Evolutionary conservation across 2,113 vertebrate species (phyloP), one percentile per base, ranked within the genome.

Genomic region (Pavo muticus): DNA sequence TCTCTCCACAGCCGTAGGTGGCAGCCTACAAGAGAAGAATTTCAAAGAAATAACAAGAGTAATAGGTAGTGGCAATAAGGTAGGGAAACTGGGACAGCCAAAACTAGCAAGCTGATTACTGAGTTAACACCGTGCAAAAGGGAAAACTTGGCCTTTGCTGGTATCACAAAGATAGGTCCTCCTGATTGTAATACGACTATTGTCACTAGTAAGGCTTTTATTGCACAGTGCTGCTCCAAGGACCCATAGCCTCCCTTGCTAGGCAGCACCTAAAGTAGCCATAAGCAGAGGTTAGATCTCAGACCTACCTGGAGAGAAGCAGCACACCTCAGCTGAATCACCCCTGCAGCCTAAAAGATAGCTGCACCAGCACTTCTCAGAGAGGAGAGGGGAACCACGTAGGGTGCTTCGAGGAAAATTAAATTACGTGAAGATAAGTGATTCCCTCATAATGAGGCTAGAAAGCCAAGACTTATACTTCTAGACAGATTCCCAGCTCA

Each of bases 11-110:
- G 93, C 93, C 0, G 44, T 95, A 69, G 70, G 52, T 27, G 93
- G 95, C 29, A 96, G 61, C 93, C 97, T 97, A 52, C 10, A 90
- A 82, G 77, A 91, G n/a, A 57, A 69, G 4, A 75, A 81, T 71
- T 89, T 48, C 44, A 78, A 86, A 86, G 59, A 67, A 93, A 92
- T 1, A 65, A 65, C n/a, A 78, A 67, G 9, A 77, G n/a, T 14
- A 92, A 72, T 0, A 1, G 2, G 21, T 3, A 87, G 35, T 27
- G 81, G 54, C 63, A 78, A 65, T 27, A 72, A 80, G 8, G 44
- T 3, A 75, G 9, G 12, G 14, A 56, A 91, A 64, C 6, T 52
- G 25, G 14, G 64, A 77, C 24, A 74, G 68, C 40, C 13, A 18
- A 59, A 35, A 74, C 37, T 15, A 83, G 37, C 68, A 71, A 87